phyloP scores from a whole-genome alignment of 2,113 vertebrate genomes.

The Lanius collurio region DNA sequence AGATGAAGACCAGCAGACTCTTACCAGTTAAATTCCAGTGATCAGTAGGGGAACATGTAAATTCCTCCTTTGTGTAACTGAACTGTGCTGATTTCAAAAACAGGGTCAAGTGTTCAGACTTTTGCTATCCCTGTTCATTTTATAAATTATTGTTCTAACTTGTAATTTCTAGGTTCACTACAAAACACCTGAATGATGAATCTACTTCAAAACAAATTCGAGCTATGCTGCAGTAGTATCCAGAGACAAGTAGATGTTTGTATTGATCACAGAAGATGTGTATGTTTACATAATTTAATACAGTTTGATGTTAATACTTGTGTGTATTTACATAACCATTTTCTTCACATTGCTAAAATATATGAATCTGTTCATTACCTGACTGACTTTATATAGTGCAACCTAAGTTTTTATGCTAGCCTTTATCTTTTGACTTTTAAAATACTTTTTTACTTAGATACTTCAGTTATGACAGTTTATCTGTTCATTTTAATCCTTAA shows the following conservation, averaged over 20 bases:
- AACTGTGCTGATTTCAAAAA: neutral
- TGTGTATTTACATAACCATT: slow-evolving; percentile 89
- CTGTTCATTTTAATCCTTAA: slow-evolving; percentile 59
- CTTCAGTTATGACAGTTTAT: slow-evolving; percentile 39
- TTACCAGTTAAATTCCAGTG: neutral
- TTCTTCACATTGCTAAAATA: slow-evolving; percentile 81
- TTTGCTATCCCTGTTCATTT: neutral
- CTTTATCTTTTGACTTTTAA: slow-evolving; percentile 72
- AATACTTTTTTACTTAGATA: slow-evolving; percentile 64
- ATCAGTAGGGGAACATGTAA: neutral
- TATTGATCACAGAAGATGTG: slow-evolving; percentile 97
- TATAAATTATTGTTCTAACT: neutral
- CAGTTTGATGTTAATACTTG: slow-evolving; percentile 94
- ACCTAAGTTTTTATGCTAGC: slow-evolving; percentile 75
- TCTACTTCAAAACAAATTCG: slow-evolving; percentile 97
- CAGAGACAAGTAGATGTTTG: slow-evolving; percentile 84
- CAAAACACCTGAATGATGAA: slow-evolving; percentile 98
- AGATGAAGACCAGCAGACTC: neutral
- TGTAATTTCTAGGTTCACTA: slow-evolving; percentile 88
- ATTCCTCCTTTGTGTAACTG: neutral
- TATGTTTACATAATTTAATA: slow-evolving; percentile 99
- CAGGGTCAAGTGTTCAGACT: neutral
- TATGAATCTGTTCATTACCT: slow-evolving; percentile 75
- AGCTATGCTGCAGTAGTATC: slow-evolving; percentile 94
- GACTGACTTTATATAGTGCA: slow-evolving; percentile 78